Evolutionary conservation across 35 echinoderm and acorn worm genomes (phyloP), one percentile per base, ranked within the genome.

Genomic region (Amphiura filiformis): DNA sequence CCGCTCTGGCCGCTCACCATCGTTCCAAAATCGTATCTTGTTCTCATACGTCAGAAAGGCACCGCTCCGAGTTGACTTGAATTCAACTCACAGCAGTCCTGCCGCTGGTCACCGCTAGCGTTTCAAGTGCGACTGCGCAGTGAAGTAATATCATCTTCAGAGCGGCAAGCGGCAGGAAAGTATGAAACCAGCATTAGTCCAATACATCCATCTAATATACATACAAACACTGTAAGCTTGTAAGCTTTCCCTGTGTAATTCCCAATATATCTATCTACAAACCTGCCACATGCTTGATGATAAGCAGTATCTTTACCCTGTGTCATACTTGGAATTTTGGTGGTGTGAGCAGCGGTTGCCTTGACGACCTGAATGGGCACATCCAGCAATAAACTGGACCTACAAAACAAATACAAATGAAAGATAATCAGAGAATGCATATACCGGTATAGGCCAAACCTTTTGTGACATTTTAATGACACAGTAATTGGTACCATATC

Each of bases 311-410:
- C 11, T 70, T 30, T 1, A n/a, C 28, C 61, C 2, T 11, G 61
- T 77, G 77, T 80, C 77, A 88, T 34, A 90, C 88, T 65, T 90
- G 56, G 38, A 40, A 90, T 22, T 65, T 65, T 23, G 88, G 88
- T 36, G 88, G 88, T 37, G 81, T 84, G 35, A 84, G 81, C 4
- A 84, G 41, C 9, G 81, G 36, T 35, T 83, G 57, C 39, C 88
- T 82, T 36, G 56, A 65, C 40, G 88, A 57, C 42, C 79, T 39
- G 26, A 78, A 89, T 0, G 87, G 87, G 17, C 40, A 20, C 7
- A 89, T 80, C 87, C 87, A 89, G 18, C 87, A 89, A 22, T 64
- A 89, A 0, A 89, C 52, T 4, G 87, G 87, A 65, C 87, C 87
- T 89, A 52, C 1, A 37, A 32, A 75, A 26, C n/a, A 15, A 28